Conservation (phyloP, 2,888 invertebrate genomes). For the Drosophila merina region DNA sequence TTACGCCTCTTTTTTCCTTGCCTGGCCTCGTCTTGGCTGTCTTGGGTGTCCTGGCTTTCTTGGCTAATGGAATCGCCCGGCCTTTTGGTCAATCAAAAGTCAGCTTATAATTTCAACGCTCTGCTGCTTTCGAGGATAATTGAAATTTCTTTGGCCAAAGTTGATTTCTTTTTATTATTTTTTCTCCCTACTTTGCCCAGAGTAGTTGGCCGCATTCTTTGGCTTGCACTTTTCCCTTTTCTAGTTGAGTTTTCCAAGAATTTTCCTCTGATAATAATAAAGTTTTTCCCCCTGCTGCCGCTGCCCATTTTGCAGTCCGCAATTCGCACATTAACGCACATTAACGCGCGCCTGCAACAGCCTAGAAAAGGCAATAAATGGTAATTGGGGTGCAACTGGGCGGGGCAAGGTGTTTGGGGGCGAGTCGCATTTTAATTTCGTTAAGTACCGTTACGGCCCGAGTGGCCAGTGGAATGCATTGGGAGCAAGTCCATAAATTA, state of each 20-base stretch:
- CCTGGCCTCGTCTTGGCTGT: not conserved
- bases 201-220: slow-evolving; percentile 18
- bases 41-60: not conserved
- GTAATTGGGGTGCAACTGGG: slow-evolving; percentile 1
- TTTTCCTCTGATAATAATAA: slow-evolving; percentile 59
- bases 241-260: slow-evolving; percentile 35
- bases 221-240: slow-evolving; percentile 23
- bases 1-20: not conserved
- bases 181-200: slow-evolving; percentile 10
- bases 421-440: slow-evolving; percentile 54
- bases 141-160: slow-evolving; percentile 16
- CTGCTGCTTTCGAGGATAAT: slow-evolving; percentile 20
- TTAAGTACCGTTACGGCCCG: slow-evolving; percentile 52
- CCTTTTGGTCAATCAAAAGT: slow-evolving; percentile 53
- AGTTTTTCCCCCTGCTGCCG: slow-evolving; percentile 41
- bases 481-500: slow-evolving; percentile 50
- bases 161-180: slow-evolving; percentile 3
- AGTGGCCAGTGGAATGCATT: slow-evolving; percentile 29
- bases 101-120: slow-evolving; percentile 45
- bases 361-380: not conserved
- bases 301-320: slow-evolving; percentile 30
- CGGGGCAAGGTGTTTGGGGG: not conserved
- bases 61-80: not conserved
- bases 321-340: slow-evolving; percentile 52
- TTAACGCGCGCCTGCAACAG: slow-evolving; percentile 46